Conservation (phyloP, 2,888 invertebrate genomes). For the Synergus japonicus region DNA sequence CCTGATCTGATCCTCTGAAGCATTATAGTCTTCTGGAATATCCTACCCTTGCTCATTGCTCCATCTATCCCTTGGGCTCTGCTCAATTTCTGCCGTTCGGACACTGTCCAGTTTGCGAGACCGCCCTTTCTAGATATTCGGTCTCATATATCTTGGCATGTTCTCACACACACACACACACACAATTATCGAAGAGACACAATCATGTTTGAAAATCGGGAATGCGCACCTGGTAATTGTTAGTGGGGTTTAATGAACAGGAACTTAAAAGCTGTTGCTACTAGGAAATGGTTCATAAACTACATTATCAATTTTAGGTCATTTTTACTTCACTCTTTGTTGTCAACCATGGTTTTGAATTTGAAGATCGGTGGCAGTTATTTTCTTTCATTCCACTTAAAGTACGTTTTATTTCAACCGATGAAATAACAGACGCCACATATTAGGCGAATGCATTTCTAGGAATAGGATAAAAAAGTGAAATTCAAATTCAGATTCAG, state of each 20-base stretch:
- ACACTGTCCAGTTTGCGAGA: slow-evolving; percentile 62
- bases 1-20: background rate
- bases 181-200: slow-evolving; percentile 23
- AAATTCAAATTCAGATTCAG: too few relatives aligned
- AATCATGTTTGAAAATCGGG: slow-evolving; percentile 2
- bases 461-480: too few relatives aligned
- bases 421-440: too few relatives aligned
- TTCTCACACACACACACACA: slow-evolving; percentile 46
- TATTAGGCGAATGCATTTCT: too few relatives aligned
- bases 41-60: slow-evolving; percentile 28
- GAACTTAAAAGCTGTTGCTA: background rate
- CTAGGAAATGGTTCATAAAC: too few relatives aligned
- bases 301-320: too few relatives aligned
- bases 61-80: slow-evolving; percentile 40
- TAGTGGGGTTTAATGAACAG: background rate
- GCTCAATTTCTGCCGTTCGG: slow-evolving; percentile 49
- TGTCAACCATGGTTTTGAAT: too few relatives aligned
- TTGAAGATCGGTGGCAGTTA: too few relatives aligned
- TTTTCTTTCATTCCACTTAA: too few relatives aligned
- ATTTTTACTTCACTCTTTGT: too few relatives aligned
- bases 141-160: slow-evolving; percentile 63
- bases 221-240: background rate
- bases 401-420: too few relatives aligned
- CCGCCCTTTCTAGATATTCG: slow-evolving; percentile 70
- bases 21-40: slow-evolving; percentile 11